Evolutionary conservation across 2,888 invertebrate species (phyloP).

Genomic region (Neuroscelio doddi): DNA sequence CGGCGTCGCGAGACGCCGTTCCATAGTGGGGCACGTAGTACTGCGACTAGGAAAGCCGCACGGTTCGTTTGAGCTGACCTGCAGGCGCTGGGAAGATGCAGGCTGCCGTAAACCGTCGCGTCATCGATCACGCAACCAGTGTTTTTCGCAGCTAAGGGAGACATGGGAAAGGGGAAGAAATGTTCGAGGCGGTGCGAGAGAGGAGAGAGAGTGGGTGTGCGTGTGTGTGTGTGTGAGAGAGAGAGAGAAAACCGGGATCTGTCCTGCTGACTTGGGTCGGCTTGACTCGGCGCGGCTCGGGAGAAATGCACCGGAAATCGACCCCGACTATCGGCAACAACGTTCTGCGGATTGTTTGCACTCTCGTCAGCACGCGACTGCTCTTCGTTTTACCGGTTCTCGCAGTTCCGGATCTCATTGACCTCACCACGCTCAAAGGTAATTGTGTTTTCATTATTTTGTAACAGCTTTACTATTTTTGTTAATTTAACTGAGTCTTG

Average conservation of each 20-base stretch:
- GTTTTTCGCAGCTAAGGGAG: slow-evolving; percentile 11
- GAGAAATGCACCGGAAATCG: slow-evolving; percentile 15
- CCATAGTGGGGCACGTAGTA: slow-evolving; percentile 20
- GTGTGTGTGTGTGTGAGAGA: slow-evolving; percentile 20
- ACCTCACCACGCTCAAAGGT: slow-evolving; percentile 61
- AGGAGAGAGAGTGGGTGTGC: slow-evolving; percentile 27
- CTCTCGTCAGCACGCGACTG: slow-evolving; percentile 56
- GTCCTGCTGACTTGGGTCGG: slow-evolving; percentile 71
- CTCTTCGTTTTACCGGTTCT: slow-evolving; percentile 55
- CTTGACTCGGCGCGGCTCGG: slow-evolving; percentile 9
- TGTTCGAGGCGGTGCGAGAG: slow-evolving; percentile 19
- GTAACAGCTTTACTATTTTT: neutral
- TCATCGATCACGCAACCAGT: slow-evolving; percentile 29
- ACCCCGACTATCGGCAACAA: slow-evolving; percentile 15
- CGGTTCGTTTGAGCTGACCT: slow-evolving; percentile 35
- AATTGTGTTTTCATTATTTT: slow-evolving; percentile 25
- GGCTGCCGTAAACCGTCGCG: slow-evolving; percentile 25
- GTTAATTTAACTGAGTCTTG: no score
- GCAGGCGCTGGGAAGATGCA: slow-evolving; percentile 30
- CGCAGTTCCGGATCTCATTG: slow-evolving; percentile 62
- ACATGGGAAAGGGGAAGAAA: slow-evolving; percentile 30
- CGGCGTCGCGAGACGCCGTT: slow-evolving; percentile 41
- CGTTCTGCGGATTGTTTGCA: slow-evolving; percentile 11
- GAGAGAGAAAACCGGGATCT: slow-evolving; percentile 28
- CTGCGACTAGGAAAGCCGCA: slow-evolving; percentile 30